A percentile compares a stretch with the other conserved stretches of the same genome.
Evolutionary conservation across 1,140 invertebrate species (phyloP).

Genomic region (Popillia japonica): DNA sequence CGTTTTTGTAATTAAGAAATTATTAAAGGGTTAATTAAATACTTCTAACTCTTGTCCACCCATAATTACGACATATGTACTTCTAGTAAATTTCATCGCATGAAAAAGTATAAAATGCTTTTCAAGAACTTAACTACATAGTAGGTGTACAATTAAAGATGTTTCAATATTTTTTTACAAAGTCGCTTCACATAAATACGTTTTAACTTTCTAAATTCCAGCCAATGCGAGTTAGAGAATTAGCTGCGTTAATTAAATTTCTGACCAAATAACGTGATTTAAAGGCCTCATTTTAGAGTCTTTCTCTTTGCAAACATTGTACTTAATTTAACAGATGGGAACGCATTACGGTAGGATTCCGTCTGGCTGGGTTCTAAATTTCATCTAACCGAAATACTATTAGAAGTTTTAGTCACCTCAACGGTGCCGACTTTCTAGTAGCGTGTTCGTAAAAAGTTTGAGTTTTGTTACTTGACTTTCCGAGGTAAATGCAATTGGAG

Average conservation of each 20-base stretch:
- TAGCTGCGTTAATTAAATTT: conserved; percentile 12
- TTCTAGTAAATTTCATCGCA: too few relatives aligned
- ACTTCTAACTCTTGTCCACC: too few relatives aligned
- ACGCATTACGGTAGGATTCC: neutral
- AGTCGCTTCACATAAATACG: neutral
- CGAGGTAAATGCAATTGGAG: neutral
- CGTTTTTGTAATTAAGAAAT: too few relatives aligned
- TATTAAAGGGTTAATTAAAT: too few relatives aligned
- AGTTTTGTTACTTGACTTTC: neutral
- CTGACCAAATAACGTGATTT: conserved; percentile 9
- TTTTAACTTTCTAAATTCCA: neutral
- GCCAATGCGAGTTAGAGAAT: neutral
- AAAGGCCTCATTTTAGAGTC: neutral
- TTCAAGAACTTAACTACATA: too few relatives aligned
- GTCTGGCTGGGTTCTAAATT: neutral
- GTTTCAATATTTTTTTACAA: too few relatives aligned
- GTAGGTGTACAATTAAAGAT: too few relatives aligned
- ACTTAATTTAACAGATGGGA: conserved; percentile 1
- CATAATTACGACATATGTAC: too few relatives aligned
- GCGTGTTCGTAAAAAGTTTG: neutral
- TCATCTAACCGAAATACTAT: conserved; percentile 9
- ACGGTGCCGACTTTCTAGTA: neutral
- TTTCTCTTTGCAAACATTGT: neutral
- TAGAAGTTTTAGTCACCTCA: conserved; percentile 11
- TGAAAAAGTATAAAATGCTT: too few relatives aligned